Evolutionary conservation across 2,888 invertebrate genomes (phyloP).

Genomic region (Eutolmus rufibarbis): DNA sequence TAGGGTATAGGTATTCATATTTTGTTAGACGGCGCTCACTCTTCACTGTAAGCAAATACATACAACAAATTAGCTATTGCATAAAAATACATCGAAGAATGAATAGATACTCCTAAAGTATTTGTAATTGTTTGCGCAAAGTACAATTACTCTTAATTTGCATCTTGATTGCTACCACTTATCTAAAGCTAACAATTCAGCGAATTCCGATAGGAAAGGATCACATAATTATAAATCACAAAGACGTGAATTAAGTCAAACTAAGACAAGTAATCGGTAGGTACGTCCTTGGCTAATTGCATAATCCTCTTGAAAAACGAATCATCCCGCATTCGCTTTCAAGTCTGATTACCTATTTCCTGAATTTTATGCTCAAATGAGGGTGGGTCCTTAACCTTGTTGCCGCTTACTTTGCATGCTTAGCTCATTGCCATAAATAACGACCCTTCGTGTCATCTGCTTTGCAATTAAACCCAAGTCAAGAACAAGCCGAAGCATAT

Average conservation of each 20-base stretch:
- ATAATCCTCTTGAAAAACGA: neutral
- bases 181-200: neutral
- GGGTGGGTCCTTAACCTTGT: neutral
- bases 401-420: neutral
- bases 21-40: no score
- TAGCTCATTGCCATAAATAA: slow-evolving; percentile 13
- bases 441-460: slow-evolving; percentile 24
- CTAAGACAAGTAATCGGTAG: neutral
- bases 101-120: no score
- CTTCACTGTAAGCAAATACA: no score
- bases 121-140: neutral
- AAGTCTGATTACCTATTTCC: neutral
- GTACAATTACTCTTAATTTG: neutral
- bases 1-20: no score
- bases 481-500: slow-evolving; percentile 25
- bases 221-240: neutral
- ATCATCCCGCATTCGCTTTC: neutral
- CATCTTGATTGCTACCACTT: neutral
- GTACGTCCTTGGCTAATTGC: neutral
- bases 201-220: neutral
- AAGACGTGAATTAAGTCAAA: neutral
- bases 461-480: slow-evolving; percentile 23
- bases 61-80: no score
- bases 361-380: neutral
- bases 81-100: no score